phyloP scores from a whole-genome alignment of 2,888 invertebrate species.

The Ichneumoninae sp. region DNA sequence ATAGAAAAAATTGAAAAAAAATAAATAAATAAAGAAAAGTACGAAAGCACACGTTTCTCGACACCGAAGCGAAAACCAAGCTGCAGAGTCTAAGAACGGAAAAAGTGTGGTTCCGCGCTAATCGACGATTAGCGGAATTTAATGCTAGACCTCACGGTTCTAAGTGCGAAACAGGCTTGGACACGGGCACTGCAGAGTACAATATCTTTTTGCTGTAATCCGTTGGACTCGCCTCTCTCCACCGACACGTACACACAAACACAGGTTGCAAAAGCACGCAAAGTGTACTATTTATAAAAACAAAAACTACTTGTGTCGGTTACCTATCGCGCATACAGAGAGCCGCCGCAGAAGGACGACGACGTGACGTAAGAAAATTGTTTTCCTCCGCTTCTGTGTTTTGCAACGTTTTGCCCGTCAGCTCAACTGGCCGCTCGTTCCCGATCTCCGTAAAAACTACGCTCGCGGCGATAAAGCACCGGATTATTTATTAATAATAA shows the following conservation, averaged over 20 bases:
- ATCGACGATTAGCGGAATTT: neutral
- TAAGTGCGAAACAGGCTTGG: slow-evolving; percentile 5
- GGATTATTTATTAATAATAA: slow-evolving; percentile 24
- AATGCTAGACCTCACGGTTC: neutral
- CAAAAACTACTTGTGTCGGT: neutral
- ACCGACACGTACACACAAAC: neutral
- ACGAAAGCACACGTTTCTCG: no score
- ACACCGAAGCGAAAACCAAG: no score
- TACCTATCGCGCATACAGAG: neutral
- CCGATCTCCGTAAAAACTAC: neutral
- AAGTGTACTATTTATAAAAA: slow-evolving; percentile 12
- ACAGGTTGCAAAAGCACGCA: slow-evolving; percentile 1
- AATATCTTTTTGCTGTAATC: slow-evolving; percentile 49
- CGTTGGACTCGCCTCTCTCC: slow-evolving; percentile 3
- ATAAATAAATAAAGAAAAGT: no score
- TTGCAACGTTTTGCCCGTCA: slow-evolving; percentile 29
- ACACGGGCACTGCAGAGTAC: neutral
- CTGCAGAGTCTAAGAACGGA: no score
- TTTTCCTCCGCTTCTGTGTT: slow-evolving; percentile 44
- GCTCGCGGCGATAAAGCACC: slow-evolving; percentile 38
- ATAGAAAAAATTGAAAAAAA: no score
- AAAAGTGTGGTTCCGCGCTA: no score
- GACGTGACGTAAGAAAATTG: slow-evolving; percentile 49
- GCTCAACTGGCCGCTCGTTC: neutral
- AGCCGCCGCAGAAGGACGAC: slow-evolving; percentile 6